phyloP scores from a whole-genome alignment of 2,113 vertebrate species.

The Copsychus sechellarum region DNA sequence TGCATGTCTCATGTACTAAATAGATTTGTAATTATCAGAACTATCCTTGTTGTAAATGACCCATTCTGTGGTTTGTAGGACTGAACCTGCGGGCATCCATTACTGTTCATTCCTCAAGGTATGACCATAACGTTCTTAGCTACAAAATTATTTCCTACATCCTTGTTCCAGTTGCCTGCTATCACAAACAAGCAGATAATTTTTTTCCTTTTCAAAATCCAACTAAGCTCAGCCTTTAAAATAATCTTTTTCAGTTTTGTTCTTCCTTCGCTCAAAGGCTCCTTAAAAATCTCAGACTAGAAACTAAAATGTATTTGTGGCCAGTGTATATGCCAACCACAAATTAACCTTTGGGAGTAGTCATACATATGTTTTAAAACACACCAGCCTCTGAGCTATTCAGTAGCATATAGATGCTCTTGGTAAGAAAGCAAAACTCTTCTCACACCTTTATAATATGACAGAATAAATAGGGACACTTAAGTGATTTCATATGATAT shows the following conservation, averaged over 20 bases:
- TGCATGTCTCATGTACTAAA: not conserved
- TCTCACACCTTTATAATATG: not conserved
- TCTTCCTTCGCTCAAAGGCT: not conserved
- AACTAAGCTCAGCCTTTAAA: not conserved
- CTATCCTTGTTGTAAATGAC: constrained; percentile 14
- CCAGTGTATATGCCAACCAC: not conserved
- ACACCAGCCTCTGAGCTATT: not conserved
- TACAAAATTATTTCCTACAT: not conserved
- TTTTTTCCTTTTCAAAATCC: not conserved
- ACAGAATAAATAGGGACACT: not conserved
- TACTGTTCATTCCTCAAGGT: constrained; percentile 58
- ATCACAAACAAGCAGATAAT: not conserved
- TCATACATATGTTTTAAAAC: not conserved
- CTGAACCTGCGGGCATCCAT: constrained; percentile 49
- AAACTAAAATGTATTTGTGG: not conserved
- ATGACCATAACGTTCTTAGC: not conserved
- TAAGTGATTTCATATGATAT: not conserved
- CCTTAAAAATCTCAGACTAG: not conserved
- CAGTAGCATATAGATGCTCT: not conserved
- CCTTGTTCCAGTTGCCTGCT: not conserved
- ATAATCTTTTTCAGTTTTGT: not conserved
- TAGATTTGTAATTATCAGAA: not conserved
- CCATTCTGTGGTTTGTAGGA: constrained; percentile 60
- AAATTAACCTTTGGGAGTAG: not conserved
- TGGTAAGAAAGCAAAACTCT: not conserved